Evolutionary conservation across 2,797 vertebrate species (phyloP), one percentile per base, ranked within the genome.

Genomic region (Chanos chanos): DNA sequence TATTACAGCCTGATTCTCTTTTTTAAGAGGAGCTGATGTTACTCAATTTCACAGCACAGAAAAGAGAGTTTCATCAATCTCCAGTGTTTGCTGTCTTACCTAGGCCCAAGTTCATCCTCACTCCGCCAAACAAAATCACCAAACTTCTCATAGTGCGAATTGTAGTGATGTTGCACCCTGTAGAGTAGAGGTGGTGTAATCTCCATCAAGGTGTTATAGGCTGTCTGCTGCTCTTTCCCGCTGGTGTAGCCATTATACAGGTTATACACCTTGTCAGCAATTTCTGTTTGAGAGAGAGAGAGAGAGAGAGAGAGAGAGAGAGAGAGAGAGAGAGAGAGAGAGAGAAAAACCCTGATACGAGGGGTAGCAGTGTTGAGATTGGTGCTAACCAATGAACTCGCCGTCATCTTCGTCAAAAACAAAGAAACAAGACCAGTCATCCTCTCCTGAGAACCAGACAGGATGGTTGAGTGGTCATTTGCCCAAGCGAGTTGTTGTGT

Each of bases 211-310:
- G 91, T 97, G 83, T 98, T 98, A 79, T 99, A 98, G 73, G 96
- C 96, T 0, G 93, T 93, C 85, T 98, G 96, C 83, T 99, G 96
- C 77, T 99, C 96, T 81, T 99, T 99, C 16, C 96, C 96, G 0
- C 95, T 99, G 15, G 95, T 99, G 81, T 99, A 99, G 76, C 96
- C 96, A 0, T 99, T 99, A 78, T 97, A 99, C 65, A 99, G 84
- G 76, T 94, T 98, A 81, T 99, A 98, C 76, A 98, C 94, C 75
- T 93, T 95, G 84, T 99, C 96, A 21, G 96, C 95, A 65, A 97
- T 91, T 85, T 99, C 96, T 99, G 90, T 61, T 71, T 75, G 30
- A 43, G 41, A 9, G 7, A 0, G 22, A 27, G 1, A 61, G 27
- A 40, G 24, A 12, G 1, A 33, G 24, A 21, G 18, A 36, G 13